A percentile compares a stretch with the other conserved stretches of the same genome.
Conservation (phyloP, 2,113 vertebrate genomes). For the Aplodontia rufa region DNA sequence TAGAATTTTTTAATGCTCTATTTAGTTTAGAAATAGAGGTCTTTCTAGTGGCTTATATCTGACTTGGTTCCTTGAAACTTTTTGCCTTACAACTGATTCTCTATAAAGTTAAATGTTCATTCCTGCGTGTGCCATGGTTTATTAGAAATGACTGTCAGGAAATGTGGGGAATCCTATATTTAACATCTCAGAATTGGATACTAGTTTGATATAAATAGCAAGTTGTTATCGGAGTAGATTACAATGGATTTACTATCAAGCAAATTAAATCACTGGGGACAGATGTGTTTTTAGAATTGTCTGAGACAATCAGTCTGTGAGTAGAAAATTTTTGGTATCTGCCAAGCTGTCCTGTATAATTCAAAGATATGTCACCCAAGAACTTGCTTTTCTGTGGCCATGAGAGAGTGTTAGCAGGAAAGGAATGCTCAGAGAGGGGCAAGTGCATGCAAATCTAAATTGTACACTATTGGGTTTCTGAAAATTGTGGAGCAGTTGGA, state of each 20-base stretch:
- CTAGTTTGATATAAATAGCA: slow-evolving; percentile 77
- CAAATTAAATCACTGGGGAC: slow-evolving; percentile 72
- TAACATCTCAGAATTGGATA: slow-evolving; percentile 74
- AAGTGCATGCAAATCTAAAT: background rate
- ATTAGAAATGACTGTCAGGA: slow-evolving; percentile 73
- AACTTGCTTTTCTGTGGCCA: slow-evolving; percentile 47
- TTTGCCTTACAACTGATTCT: slow-evolving; percentile 55
- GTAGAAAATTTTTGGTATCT: slow-evolving; percentile 74
- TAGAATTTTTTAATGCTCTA: slow-evolving; percentile 1
- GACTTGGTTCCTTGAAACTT: slow-evolving; percentile 67
- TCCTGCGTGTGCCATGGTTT: slow-evolving; percentile 57
- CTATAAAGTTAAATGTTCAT: slow-evolving; percentile 71
- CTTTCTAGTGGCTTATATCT: slow-evolving; percentile 56
- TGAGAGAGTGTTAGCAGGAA: slow-evolving; percentile 32
- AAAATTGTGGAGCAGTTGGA: background rate
- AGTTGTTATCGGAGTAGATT: slow-evolving; percentile 79
- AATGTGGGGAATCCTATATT: slow-evolving; percentile 73
- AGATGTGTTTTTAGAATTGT: slow-evolving; percentile 72
- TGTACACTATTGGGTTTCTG: background rate
- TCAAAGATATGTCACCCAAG: slow-evolving; percentile 70
- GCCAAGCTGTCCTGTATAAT: slow-evolving; percentile 77
- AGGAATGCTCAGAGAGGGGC: background rate
- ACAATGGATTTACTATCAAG: slow-evolving; percentile 81
- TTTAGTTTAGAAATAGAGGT: slow-evolving; percentile 67
- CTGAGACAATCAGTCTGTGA: slow-evolving; percentile 68